Evolutionary conservation across 2,888 invertebrate genomes (phyloP).

Genomic region (Parnassius orleans): DNA sequence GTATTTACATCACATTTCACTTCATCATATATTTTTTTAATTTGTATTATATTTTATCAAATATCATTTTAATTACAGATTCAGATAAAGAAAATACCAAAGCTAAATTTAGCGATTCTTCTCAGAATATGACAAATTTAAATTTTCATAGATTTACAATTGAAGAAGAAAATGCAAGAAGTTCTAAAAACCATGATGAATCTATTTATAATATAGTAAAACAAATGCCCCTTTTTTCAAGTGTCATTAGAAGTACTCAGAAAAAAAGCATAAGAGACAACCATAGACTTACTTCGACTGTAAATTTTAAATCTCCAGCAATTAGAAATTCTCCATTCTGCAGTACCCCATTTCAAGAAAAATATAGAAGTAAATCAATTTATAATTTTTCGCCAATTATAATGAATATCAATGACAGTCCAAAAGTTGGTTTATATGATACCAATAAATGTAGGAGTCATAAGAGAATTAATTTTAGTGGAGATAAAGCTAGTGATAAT

Average conservation of each 20-base stretch:
- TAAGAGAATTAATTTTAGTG: conserved; percentile 27
- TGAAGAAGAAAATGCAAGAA: conserved; percentile 46
- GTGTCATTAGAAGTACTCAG: conserved; percentile 36
- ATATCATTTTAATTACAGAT: conserved; percentile 45
- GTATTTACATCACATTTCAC: conserved; percentile 36
- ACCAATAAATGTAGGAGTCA: background rate
- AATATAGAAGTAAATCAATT: conserved; percentile 65
- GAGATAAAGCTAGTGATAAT: conserved; percentile 33
- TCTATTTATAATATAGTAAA: conserved; percentile 61
- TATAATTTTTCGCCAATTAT: conserved; percentile 67
- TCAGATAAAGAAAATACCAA: conserved; percentile 63
- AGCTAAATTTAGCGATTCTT: conserved; percentile 29
- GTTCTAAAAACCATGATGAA: conserved; percentile 45
- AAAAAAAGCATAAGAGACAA: conserved; percentile 34
- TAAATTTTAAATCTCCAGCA: conserved; percentile 42
- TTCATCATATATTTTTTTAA: conserved; percentile 8
- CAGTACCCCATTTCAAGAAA: conserved; percentile 67
- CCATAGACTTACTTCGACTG: conserved; percentile 27
- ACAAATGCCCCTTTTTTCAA: conserved; percentile 50
- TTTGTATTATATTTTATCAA: conserved; percentile 2
- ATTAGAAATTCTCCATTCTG: conserved; percentile 55
- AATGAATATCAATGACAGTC: conserved; percentile 39
- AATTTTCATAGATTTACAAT: conserved; percentile 54
- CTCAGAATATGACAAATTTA: conserved; percentile 52
- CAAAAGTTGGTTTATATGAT: conserved; percentile 26